Evolutionary conservation across 2,113 vertebrate species (phyloP).

Genomic region (Trichomycterus rosablanca): DNA sequence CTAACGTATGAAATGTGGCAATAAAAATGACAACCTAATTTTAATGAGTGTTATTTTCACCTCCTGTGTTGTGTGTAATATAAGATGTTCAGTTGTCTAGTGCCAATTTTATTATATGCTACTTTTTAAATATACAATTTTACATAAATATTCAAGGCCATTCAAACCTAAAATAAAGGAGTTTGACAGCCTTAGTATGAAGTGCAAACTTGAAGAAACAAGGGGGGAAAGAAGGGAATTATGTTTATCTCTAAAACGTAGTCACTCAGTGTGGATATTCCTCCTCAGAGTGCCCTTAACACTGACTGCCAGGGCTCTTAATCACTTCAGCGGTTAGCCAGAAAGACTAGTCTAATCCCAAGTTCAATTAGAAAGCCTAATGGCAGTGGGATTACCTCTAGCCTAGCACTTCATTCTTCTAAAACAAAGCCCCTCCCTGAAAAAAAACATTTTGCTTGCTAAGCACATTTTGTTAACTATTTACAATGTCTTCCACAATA

Average conservation of each 20-base stretch:
- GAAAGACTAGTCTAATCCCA: conserved; percentile 55
- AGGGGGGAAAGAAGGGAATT: conserved; percentile 22
- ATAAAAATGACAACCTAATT: no score
- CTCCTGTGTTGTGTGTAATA: no score
- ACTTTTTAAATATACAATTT: no score
- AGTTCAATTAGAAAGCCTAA: conserved; percentile 57
- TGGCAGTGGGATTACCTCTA: conserved; percentile 53
- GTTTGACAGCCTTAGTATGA: no score
- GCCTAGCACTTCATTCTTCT: conserved; percentile 40
- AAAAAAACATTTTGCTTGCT: conserved; percentile 31
- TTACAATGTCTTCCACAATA: conserved; percentile 28
- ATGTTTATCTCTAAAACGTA: conserved; percentile 31
- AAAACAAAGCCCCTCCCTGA: conserved; percentile 44
- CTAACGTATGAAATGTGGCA: no score
- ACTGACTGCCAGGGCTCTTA: conserved; percentile 48
- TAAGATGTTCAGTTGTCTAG: no score
- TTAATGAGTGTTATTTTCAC: no score
- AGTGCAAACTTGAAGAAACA: conserved; percentile 60
- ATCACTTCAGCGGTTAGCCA: conserved; percentile 56
- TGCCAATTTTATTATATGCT: no score
- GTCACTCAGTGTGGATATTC: conserved; percentile 47
- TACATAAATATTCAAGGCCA: no score
- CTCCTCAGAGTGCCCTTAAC: conserved; percentile 50
- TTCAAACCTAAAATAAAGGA: no score
- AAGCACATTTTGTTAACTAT: conserved; percentile 17